These are phyloP conservation scores for Sphaeridia pumilis DNA, from an alignment of 2,888 invertebrate genomes.

Conservation along the genomic window DNA sequence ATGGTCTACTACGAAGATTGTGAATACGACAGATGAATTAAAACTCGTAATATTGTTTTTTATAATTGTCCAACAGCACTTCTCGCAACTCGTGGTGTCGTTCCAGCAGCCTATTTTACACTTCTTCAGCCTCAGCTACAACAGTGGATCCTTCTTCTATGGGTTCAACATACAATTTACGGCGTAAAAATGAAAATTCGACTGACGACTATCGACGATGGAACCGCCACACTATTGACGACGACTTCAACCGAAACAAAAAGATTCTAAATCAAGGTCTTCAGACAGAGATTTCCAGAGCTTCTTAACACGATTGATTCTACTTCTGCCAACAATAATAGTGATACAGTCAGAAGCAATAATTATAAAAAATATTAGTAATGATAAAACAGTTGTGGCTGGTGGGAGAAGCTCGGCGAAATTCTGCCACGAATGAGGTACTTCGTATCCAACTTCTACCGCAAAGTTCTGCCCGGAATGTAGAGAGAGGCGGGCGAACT, in stretches of 20 bases:
- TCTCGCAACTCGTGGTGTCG: too few relatives aligned
- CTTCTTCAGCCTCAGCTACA: too few relatives aligned
- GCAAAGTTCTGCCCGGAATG: constrained; percentile 94
- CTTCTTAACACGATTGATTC: too few relatives aligned
- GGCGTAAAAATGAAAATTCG: constrained; percentile 2
- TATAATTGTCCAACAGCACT: too few relatives aligned
- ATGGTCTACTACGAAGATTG: too few relatives aligned
- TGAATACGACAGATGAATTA: too few relatives aligned
- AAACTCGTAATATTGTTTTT: too few relatives aligned
- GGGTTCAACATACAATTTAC: too few relatives aligned
- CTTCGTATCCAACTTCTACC: constrained; percentile 61
- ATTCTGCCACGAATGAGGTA: constrained; percentile 89
- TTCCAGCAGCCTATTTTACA: too few relatives aligned
- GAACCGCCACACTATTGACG: background rate
- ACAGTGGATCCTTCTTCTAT: too few relatives aligned
- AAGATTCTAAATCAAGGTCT: background rate
- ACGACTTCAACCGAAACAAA: background rate
- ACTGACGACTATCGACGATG: background rate
- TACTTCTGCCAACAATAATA: too few relatives aligned
- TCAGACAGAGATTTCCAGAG: too few relatives aligned
- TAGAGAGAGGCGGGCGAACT: constrained; percentile 64
- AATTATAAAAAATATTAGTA: background rate
- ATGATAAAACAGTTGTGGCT: background rate
- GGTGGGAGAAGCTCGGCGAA: constrained; percentile 48
- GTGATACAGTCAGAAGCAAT: background rate